Evolutionary conservation across 1,140 invertebrate genomes (phyloP).

Genomic region (Drosophila micromelanica): DNA sequence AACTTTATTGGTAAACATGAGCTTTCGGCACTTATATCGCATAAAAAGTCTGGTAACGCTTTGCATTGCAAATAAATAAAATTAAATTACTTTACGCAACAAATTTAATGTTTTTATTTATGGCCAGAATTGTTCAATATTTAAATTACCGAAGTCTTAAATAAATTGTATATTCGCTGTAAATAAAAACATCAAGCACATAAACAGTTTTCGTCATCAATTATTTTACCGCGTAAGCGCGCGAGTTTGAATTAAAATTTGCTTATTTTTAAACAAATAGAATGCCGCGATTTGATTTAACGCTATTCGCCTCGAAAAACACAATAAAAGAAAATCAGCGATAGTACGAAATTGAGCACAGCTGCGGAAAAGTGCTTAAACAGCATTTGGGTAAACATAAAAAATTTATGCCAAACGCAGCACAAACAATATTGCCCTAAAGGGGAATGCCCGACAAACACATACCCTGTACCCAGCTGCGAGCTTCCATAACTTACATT

Average conservation of each 20-base stretch:
- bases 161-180: no score
- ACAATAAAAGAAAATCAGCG: conserved; percentile 60
- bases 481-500: no score
- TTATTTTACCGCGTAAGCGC: neutral
- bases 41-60: conserved; percentile 9
- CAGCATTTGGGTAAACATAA: conserved; percentile 34
- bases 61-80: neutral
- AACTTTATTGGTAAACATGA: neutral
- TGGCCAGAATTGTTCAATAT: neutral
- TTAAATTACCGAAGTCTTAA: no score
- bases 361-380: conserved; percentile 47
- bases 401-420: conserved; percentile 46
- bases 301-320: conserved; percentile 25
- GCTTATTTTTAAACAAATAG: neutral
- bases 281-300: conserved; percentile 16
- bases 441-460: neutral
- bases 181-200: no score
- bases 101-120: neutral
- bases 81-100: no score
- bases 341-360: conserved; percentile 58
- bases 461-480: neutral
- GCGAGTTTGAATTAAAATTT: neutral
- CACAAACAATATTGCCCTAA: conserved; percentile 29
- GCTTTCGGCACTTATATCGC: neutral
- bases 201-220: neutral